These are phyloP conservation scores for Eulacestoma nigropectus DNA, from an alignment of 2,113 vertebrate species.

Conservation along the genomic window DNA sequence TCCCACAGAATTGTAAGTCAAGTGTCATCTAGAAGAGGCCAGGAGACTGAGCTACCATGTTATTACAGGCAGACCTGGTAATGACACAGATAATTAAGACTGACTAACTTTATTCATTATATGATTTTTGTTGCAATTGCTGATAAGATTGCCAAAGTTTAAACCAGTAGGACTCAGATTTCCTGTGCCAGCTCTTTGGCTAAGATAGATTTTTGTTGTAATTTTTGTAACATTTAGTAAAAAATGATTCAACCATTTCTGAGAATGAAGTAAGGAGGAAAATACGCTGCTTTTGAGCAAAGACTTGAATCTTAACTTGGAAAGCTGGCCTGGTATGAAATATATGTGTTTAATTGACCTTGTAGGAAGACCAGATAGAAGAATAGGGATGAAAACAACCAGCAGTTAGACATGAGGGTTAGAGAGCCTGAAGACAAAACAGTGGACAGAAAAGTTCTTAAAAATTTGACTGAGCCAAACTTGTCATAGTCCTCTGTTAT, in stretches of 20 bases:
- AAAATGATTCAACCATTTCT: neutral
- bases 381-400: neutral
- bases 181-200: neutral
- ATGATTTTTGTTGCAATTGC: neutral
- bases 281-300: neutral
- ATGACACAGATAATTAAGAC: slow-evolving; percentile 12
- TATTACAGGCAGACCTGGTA: slow-evolving; percentile 7
- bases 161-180: neutral
- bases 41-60: neutral
- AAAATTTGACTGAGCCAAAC: neutral
- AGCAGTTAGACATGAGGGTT: neutral
- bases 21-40: neutral
- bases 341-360: neutral
- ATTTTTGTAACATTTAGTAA: neutral
- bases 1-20: slow-evolving; percentile 25
- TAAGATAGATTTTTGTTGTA: neutral
- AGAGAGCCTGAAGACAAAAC: neutral
- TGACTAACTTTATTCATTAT: slow-evolving; percentile 24
- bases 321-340: neutral
- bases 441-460: neutral
- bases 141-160: slow-evolving; percentile 21
- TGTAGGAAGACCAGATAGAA: neutral
- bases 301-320: neutral
- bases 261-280: neutral
- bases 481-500: neutral